phyloP scores from a whole-genome alignment of 2,797 vertebrate species.

The Micrastur ruficollis region DNA sequence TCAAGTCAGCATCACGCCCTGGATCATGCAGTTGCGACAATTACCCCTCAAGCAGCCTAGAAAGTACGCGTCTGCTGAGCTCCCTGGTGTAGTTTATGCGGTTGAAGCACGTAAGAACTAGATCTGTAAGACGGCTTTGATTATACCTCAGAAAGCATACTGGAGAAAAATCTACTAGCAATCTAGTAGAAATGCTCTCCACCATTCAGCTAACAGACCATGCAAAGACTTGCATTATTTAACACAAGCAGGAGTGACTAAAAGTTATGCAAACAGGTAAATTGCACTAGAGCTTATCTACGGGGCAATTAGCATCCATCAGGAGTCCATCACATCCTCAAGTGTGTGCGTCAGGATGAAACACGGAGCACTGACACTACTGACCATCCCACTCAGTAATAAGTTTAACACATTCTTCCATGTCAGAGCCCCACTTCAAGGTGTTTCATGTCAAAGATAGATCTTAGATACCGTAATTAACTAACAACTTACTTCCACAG shows the following conservation, averaged over 20 bases:
- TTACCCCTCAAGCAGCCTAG: background rate
- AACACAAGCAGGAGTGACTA: background rate
- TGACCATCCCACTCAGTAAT: background rate
- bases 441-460: background rate
- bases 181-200: background rate
- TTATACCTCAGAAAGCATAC: background rate
- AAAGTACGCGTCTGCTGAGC: background rate
- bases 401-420: background rate
- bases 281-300: background rate
- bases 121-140: background rate
- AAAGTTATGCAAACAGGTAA: background rate
- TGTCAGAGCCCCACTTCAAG: background rate
- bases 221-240: background rate
- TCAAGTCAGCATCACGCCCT: background rate
- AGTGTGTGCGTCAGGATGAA: background rate
- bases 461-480: background rate
- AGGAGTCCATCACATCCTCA: accelerated
- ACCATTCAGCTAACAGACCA: background rate
- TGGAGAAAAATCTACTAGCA: background rate
- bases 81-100: background rate
- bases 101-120: background rate
- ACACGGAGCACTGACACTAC: background rate
- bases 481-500: background rate
- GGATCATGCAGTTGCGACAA: background rate
- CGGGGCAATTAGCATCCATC: background rate